phyloP scores from a whole-genome alignment of 2,113 vertebrate species.

The Pluvialis apricaria region DNA sequence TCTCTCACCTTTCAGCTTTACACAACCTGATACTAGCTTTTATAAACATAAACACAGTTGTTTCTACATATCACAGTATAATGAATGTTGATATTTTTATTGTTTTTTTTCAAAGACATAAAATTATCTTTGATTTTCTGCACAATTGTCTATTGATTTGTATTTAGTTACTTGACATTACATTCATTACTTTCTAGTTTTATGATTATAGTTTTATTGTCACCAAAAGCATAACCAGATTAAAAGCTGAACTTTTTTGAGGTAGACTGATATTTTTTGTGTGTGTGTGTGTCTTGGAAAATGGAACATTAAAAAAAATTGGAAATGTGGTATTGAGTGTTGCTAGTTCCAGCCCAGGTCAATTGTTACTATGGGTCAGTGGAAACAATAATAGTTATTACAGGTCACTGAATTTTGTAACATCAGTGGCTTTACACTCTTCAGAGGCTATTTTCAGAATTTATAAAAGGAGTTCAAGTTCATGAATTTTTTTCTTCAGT shows the following conservation, averaged over 20 bases:
- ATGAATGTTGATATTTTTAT: not conserved
- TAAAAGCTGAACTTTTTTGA: not conserved
- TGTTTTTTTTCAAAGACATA: not conserved
- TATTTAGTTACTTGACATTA: not conserved
- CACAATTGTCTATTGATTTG: not conserved
- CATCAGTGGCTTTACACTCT: not conserved
- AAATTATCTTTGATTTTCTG: not conserved
- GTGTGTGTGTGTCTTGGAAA: not conserved
- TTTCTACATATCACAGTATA: not conserved
- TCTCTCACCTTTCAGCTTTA: not conserved
- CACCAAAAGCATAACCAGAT: not conserved
- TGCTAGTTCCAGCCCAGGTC: not conserved
- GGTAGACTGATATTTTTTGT: not conserved
- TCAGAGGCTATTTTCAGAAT: not conserved
- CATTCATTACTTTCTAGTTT: not conserved
- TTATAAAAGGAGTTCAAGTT: not conserved
- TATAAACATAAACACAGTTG: not conserved
- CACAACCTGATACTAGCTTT: not conserved
- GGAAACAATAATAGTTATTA: slow-evolving; percentile 20
- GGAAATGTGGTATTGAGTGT: not conserved
- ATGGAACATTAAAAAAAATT: not conserved
- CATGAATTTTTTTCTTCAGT: not conserved
- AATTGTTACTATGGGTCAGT: slow-evolving; percentile 10
- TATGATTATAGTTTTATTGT: not conserved
- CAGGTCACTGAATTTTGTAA: not conserved